phyloP scores from a whole-genome alignment of 2,888 invertebrate genomes.

The Ichneumoninae sp. region DNA sequence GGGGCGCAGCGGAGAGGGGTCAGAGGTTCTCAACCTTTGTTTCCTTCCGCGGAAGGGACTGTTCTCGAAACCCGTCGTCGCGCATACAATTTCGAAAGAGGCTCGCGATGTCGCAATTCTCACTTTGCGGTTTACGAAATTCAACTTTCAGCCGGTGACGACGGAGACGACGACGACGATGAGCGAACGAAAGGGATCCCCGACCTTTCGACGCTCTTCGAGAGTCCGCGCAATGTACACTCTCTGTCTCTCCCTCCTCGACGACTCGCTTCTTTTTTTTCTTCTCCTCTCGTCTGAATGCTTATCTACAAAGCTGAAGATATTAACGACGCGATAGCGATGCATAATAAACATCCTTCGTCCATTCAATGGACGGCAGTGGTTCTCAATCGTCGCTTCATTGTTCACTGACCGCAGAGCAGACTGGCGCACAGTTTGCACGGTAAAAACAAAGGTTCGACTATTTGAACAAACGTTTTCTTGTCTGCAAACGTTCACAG shows the following conservation, averaged over 20 bases:
- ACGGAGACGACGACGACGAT: slow-evolving; percentile 11
- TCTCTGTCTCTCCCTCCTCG: slow-evolving; percentile 10
- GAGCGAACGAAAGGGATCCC: slow-evolving; percentile 18
- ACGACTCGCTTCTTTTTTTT: background rate
- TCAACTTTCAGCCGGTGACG: background rate
- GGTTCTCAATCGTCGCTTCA: slow-evolving; percentile 23
- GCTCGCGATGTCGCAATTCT: slow-evolving; percentile 17
- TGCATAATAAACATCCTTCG: slow-evolving; percentile 39
- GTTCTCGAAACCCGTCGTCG: slow-evolving; percentile 4
- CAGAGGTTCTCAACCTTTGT: slow-evolving; percentile 46
- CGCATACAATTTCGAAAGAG: slow-evolving; percentile 31
- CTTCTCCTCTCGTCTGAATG: slow-evolving; percentile 1
- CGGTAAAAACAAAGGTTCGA: background rate
- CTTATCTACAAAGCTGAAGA: slow-evolving; percentile 34
- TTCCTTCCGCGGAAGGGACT: slow-evolving; percentile 25
- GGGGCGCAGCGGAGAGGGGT: background rate
- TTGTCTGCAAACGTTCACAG: background rate
- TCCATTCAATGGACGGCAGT: slow-evolving; percentile 35
- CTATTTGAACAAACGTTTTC: background rate
- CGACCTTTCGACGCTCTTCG: slow-evolving; percentile 45
- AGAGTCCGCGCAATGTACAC: background rate
- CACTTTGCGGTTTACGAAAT: slow-evolving; percentile 44
- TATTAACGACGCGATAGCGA: slow-evolving; percentile 38
- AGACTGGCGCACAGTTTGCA: background rate
- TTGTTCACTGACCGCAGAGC: background rate